Conservation (phyloP, 2,113 vertebrate species). For the Embiotoca jacksoni region DNA sequence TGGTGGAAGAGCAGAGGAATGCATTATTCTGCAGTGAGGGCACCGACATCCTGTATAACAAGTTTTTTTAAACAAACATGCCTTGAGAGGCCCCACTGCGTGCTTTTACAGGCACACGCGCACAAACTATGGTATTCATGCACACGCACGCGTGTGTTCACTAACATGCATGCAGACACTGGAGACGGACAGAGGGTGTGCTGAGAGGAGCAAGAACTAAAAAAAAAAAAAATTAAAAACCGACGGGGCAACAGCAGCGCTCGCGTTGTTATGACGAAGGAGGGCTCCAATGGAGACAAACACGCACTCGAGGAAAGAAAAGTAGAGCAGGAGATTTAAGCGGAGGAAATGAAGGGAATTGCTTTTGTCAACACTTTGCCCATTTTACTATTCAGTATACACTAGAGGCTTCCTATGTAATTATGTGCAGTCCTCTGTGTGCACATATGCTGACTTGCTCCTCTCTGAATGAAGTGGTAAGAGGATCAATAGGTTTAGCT, state of each 20-base stretch:
- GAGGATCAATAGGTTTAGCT: slow-evolving; percentile 89
- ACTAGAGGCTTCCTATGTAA: slow-evolving; percentile 14
- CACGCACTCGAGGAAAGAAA: slow-evolving; percentile 31
- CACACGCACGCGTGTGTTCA: slow-evolving; percentile 26
- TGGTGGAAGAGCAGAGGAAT: slow-evolving; percentile 45
- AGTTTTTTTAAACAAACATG: slow-evolving; percentile 51
- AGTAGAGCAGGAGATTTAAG: slow-evolving; percentile 32
- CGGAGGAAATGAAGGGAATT: slow-evolving; percentile 40
- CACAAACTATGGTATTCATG: slow-evolving; percentile 12
- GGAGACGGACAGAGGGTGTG: slow-evolving; percentile 32
- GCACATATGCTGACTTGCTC: slow-evolving; percentile 47
- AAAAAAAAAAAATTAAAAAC: too few relatives aligned
- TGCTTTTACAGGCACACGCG: slow-evolving; percentile 9
- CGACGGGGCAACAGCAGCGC: slow-evolving; percentile 26
- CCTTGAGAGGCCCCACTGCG: slow-evolving; percentile 25
- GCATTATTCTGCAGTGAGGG: slow-evolving; percentile 23
- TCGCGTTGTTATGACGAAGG: slow-evolving; percentile 37
- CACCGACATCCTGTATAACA: slow-evolving; percentile 60
- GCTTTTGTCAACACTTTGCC: slow-evolving; percentile 41
- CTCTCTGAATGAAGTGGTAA: slow-evolving; percentile 79
- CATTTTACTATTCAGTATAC: background rate
- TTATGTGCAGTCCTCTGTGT: slow-evolving; percentile 29
- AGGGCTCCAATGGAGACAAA: slow-evolving; percentile 13
- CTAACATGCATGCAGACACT: slow-evolving; percentile 28
- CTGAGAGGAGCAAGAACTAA: slow-evolving; percentile 38